These are phyloP conservation scores for Ammodytes marinus DNA, from an alignment of 2,113 vertebrate species.

Conservation along the genomic window DNA sequence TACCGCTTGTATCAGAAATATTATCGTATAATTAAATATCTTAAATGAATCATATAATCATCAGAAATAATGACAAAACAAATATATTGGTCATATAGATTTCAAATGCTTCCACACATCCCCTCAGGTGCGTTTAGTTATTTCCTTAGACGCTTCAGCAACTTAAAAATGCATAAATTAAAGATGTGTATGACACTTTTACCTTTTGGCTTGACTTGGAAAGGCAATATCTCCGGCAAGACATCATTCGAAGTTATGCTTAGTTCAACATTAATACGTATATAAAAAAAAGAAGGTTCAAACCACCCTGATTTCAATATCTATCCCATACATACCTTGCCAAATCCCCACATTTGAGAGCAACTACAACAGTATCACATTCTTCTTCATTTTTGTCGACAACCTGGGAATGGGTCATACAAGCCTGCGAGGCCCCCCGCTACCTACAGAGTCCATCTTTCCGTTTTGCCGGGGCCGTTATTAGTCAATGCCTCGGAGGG, in stretches of 20 bases:
- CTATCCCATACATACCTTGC: background rate
- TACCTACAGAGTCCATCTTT: conserved; percentile 7
- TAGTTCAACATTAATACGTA: conserved; percentile 18
- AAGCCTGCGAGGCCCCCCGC: background rate
- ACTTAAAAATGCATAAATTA: conserved; percentile 12
- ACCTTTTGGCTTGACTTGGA: conserved; percentile 26
- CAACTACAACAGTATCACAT: conserved; percentile 21
- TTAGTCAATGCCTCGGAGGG: conserved; percentile 88
- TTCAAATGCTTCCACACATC: conserved; percentile 37
- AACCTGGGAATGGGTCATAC: background rate
- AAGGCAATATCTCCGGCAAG: conserved; percentile 41
- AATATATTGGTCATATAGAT: conserved; percentile 1
- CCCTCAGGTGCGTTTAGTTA: conserved; percentile 28
- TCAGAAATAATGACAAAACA: conserved; percentile 29
- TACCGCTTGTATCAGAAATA: conserved; percentile 30
- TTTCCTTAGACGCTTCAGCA: background rate
- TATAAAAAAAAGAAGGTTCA: conserved; percentile 2
- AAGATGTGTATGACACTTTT: conserved; percentile 30
- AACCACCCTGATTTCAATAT: conserved; percentile 37
- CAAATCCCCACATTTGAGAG: background rate
- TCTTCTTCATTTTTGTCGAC: conserved; percentile 10
- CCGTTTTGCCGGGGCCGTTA: conserved; percentile 63
- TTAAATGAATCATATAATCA: conserved; percentile 24
- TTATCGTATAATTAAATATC: conserved; percentile 31
- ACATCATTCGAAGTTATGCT: conserved; percentile 30